phyloP scores from a whole-genome alignment of 2,113 vertebrate genomes.

The Stictonetta naevosa region DNA sequence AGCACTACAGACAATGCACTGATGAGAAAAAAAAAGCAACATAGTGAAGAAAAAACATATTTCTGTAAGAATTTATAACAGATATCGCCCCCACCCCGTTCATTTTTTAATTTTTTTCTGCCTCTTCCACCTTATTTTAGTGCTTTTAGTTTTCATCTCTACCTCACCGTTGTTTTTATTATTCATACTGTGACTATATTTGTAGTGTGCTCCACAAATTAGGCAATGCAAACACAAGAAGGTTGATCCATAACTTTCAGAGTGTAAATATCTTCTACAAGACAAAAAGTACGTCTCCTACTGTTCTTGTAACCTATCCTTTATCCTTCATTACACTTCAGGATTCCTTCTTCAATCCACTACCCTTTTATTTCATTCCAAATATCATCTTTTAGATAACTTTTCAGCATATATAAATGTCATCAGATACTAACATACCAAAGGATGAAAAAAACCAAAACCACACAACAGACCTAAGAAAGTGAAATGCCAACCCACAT shows the following conservation, averaged over 20 bases:
- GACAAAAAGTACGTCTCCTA: not conserved
- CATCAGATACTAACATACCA: not conserved
- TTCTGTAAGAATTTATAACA: not conserved
- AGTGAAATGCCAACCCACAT: not conserved
- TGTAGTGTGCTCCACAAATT: not conserved
- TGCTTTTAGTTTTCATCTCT: not conserved
- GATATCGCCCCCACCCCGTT: not conserved
- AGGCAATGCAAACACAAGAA: not conserved
- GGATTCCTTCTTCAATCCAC: not conserved
- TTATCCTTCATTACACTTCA: not conserved
- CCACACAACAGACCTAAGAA: not conserved
- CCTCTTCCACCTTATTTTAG: not conserved
- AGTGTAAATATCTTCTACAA: not conserved
- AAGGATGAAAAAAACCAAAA: not conserved
- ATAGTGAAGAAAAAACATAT: not conserved
- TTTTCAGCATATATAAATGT: slow-evolving; percentile 14
- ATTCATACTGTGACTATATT: not conserved
- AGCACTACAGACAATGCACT: not conserved
- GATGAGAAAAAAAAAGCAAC: not conserved
- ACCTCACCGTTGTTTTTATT: not conserved
- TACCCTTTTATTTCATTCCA: not conserved
- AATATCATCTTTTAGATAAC: not conserved
- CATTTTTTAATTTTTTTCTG: not conserved
- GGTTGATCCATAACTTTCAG: not conserved
- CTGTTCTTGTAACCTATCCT: not conserved